These are phyloP conservation scores for Scomber japonicus DNA, from an alignment of 2,113 vertebrate species.

Conservation along the genomic window DNA sequence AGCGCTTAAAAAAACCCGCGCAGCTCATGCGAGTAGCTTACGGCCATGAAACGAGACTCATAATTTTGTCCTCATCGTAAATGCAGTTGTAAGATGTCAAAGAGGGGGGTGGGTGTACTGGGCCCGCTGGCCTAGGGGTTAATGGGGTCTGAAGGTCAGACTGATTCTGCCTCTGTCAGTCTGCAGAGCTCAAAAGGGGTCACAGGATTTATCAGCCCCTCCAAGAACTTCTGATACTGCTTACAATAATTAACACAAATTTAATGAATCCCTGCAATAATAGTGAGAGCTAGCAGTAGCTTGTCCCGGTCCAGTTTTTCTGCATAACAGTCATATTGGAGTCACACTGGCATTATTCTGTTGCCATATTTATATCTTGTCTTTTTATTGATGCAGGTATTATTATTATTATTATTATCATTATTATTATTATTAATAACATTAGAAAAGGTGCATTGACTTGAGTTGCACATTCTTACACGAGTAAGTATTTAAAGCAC, in stretches of 20 bases:
- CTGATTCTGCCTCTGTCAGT: slow-evolving; percentile 45
- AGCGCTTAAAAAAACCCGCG: neutral
- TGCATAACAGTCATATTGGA: neutral
- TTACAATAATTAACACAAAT: slow-evolving; percentile 4
- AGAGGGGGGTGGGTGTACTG: slow-evolving; percentile 3
- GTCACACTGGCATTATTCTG: neutral
- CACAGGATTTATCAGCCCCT: slow-evolving; percentile 44
- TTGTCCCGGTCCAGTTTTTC: no score
- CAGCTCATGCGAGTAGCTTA: neutral
- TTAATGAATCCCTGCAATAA: neutral
- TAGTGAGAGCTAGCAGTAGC: neutral
- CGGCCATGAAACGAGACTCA: neutral
- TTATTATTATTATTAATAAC: no score
- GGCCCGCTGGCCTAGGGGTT: slow-evolving; percentile 45
- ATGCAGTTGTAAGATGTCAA: slow-evolving; percentile 34
- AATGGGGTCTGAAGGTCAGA: slow-evolving; percentile 60
- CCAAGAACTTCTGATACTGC: slow-evolving; percentile 18
- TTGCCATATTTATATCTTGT: no score
- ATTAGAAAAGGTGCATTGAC: no score
- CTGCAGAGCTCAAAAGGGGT: slow-evolving; percentile 28
- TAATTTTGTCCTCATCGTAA: neutral
- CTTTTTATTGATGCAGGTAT: no score
- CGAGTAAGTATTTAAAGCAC: no score
- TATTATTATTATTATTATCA: no score
- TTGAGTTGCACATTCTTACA: no score